Evolutionary conservation across 2,888 invertebrate genomes (phyloP).

Genomic region (Dasysyrphus albostriatus): DNA sequence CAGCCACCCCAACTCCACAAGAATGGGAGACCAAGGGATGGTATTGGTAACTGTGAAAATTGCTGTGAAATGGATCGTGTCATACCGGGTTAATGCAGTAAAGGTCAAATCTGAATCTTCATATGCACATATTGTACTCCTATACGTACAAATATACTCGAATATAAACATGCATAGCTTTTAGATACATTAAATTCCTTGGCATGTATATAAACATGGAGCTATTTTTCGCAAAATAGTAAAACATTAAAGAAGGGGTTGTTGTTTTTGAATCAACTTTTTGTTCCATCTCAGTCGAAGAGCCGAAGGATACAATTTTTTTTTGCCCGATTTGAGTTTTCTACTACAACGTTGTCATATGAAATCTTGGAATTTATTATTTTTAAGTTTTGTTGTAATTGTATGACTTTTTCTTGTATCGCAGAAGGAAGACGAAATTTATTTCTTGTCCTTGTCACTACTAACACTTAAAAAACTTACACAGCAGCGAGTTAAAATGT

Average conservation of each 20-base stretch:
- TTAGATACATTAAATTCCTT: not conserved
- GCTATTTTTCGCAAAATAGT: constrained; percentile 16
- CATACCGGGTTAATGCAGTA: constrained; percentile 71
- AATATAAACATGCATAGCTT: constrained; percentile 11
- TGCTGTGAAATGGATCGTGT: constrained; percentile 73
- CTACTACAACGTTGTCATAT: constrained; percentile 40
- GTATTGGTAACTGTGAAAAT: constrained; percentile 42
- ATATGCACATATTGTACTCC: not conserved
- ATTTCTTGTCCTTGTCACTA: constrained; percentile 68
- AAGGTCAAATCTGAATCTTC: constrained; percentile 65
- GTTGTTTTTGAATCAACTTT: constrained; percentile 54
- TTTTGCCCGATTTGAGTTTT: constrained; percentile 53
- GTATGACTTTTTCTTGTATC: constrained; percentile 38
- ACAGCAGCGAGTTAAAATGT: constrained; percentile 44
- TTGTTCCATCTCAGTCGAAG: constrained; percentile 7
- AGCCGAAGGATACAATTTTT: constrained; percentile 24
- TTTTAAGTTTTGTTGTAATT: constrained; percentile 46
- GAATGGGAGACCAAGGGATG: not conserved
- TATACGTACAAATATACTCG: not conserved
- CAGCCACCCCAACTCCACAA: constrained; percentile 35
- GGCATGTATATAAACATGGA: not conserved
- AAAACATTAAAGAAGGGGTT: constrained; percentile 25
- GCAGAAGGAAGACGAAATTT: constrained; percentile 11
- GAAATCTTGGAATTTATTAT: constrained; percentile 65
- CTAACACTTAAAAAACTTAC: constrained; percentile 43